Percentiles rank a stretch among this genome's conserved stretches.
These are phyloP conservation scores for Cossypha polioptera DNA, from an alignment of 2,797 vertebrate species.

Conservation along the genomic window DNA sequence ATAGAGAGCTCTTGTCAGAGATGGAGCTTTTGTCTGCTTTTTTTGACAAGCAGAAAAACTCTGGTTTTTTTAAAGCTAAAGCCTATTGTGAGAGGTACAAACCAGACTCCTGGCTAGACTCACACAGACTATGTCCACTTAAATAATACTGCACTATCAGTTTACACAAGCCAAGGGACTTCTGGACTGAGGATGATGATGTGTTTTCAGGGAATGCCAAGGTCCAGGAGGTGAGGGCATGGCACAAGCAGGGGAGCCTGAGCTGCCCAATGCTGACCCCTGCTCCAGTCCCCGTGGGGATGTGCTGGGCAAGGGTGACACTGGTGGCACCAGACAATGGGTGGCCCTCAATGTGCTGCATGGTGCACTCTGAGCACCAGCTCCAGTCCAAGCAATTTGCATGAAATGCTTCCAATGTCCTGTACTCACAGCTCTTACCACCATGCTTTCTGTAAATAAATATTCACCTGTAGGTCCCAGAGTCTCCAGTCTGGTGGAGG, in stretches of 20 bases:
- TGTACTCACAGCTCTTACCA: neutral
- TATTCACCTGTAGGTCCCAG: neutral
- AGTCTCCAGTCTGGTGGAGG: neutral
- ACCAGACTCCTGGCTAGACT: slow-evolving; percentile 21
- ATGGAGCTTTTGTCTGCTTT: slow-evolving; percentile 34
- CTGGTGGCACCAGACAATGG: neutral
- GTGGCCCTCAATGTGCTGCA: rapidly evolving
- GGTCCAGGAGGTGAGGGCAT: neutral
- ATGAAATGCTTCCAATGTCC: rapidly evolving
- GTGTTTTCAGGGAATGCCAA: neutral
- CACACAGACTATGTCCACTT: neutral
- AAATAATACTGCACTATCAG: neutral
- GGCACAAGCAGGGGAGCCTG: rapidly evolving
- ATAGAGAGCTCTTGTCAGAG: slow-evolving; percentile 32
- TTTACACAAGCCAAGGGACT: neutral
- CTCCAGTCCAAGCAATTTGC: neutral
- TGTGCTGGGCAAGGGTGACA: neutral
- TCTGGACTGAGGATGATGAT: neutral
- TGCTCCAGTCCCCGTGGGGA: rapidly evolving
- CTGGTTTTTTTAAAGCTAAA: slow-evolving; percentile 39
- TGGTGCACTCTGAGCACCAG: rapidly evolving
- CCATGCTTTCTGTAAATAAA: rapidly evolving
- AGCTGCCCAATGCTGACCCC: rapidly evolving
- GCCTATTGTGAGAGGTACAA: slow-evolving; percentile 34
- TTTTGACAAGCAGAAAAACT: slow-evolving; percentile 48